These are phyloP conservation scores for Branchinecta lynchi DNA, from an alignment of 1,140 invertebrate species.

Conservation along the genomic window DNA sequence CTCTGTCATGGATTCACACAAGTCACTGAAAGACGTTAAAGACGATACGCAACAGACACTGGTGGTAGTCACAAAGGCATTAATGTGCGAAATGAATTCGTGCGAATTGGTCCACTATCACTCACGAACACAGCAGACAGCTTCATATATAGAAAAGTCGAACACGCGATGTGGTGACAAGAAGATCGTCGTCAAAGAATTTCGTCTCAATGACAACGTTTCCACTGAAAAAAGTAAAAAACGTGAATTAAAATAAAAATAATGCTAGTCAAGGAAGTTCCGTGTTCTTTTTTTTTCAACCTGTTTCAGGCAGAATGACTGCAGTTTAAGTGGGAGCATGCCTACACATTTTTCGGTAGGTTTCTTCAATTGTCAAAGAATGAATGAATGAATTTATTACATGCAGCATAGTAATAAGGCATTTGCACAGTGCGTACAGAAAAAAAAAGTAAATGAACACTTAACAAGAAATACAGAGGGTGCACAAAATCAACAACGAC, in stretches of 20 bases:
- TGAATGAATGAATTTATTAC: too few relatives aligned
- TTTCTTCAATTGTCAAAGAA: too few relatives aligned
- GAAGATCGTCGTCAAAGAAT: slow-evolving; percentile 89
- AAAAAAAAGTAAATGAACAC: too few relatives aligned
- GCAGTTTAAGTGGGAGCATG: background rate
- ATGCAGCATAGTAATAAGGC: too few relatives aligned
- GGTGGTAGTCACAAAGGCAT: background rate
- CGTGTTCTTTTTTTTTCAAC: too few relatives aligned
- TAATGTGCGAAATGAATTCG: background rate
- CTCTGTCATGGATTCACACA: too few relatives aligned
- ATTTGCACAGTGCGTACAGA: too few relatives aligned
- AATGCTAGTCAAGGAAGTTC: background rate
- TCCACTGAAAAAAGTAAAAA: slow-evolving; percentile 55
- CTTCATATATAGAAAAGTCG: slow-evolving; percentile 84
- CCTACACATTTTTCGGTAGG: too few relatives aligned
- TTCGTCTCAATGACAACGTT: slow-evolving; percentile 98
- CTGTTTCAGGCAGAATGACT: background rate
- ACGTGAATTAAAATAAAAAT: background rate
- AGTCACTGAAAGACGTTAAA: too few relatives aligned
- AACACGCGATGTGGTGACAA: slow-evolving; percentile 88
- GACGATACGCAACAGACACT: too few relatives aligned
- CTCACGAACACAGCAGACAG: background rate
- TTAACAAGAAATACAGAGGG: too few relatives aligned
- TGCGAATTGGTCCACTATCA: background rate
- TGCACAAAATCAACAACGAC: too few relatives aligned